These are phyloP conservation scores for Holotrichia oblita DNA, from an alignment of 1,140 invertebrate species.

Conservation along the genomic window DNA sequence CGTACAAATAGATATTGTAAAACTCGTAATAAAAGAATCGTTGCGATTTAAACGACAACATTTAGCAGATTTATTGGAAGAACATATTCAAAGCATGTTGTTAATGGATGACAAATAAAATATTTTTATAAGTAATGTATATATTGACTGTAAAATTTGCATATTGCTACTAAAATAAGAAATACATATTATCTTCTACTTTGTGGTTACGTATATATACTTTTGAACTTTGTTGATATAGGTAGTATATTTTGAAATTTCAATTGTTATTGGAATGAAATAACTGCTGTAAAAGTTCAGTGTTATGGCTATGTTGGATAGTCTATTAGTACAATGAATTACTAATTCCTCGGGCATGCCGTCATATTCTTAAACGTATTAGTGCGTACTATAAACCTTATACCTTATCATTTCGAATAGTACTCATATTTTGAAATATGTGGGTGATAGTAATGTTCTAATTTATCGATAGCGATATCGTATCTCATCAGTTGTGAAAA, in stretches of 20 bases:
- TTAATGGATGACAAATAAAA: constrained; percentile 47
- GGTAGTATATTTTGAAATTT: not conserved
- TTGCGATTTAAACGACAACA: constrained; percentile 81
- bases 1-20: constrained; percentile 74
- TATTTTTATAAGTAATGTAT: not conserved
- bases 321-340: too few species aligned
- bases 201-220: not conserved
- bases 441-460: too few species aligned
- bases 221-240: not conserved
- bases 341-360: too few species aligned
- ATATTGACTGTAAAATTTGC: not conserved
- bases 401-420: too few species aligned
- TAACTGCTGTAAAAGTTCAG: too few species aligned
- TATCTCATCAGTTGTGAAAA: too few species aligned
- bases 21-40: constrained; percentile 81
- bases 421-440: too few species aligned
- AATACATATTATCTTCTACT: not conserved
- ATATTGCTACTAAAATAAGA: constrained; percentile 12
- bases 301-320: too few species aligned
- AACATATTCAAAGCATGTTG: constrained; percentile 54
- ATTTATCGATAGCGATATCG: too few species aligned
- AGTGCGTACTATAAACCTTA: too few species aligned
- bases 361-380: too few species aligned
- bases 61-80: constrained; percentile 65
- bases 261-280: too few species aligned